Evolutionary conservation across 2,888 invertebrate species (phyloP).

Genomic region (Hemaris fuciformis): DNA sequence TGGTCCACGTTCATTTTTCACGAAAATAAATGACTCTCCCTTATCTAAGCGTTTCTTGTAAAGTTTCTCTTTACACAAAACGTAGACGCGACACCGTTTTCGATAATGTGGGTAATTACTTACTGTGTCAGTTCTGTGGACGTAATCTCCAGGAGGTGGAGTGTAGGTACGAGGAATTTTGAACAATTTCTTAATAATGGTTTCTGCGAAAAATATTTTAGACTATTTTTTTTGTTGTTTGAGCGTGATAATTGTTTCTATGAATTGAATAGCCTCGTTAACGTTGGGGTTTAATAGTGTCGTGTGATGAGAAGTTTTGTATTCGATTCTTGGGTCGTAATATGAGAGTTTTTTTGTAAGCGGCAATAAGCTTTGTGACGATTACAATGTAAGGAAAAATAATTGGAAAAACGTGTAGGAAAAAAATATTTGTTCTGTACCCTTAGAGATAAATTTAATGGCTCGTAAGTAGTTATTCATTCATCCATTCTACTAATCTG

Average conservation of each 20-base stretch:
- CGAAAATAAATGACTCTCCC: constrained; percentile 52
- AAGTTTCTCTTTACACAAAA: constrained; percentile 31
- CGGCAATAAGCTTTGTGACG: too few species aligned
- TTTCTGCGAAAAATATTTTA: background rate
- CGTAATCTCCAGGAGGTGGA: constrained; percentile 20
- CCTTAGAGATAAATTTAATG: too few species aligned
- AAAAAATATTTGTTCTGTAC: too few species aligned
- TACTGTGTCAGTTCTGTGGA: constrained; percentile 35
- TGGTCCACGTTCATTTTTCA: constrained; percentile 46
- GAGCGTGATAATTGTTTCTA: too few species aligned
- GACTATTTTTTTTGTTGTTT: background rate
- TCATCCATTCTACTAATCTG: background rate
- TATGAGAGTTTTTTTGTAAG: too few species aligned
- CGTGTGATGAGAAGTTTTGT: too few species aligned
- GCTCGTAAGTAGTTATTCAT: background rate
- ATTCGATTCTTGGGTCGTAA: too few species aligned
- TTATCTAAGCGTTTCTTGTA: constrained; percentile 48
- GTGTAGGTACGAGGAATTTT: background rate
- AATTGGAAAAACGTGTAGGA: too few species aligned
- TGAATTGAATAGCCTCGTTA: too few species aligned
- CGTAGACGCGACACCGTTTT: constrained; percentile 32
- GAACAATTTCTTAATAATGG: background rate
- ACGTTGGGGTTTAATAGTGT: too few species aligned
- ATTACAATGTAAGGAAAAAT: too few species aligned
- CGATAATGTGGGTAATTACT: constrained; percentile 43